Evolutionary conservation across 2,888 invertebrate genomes (phyloP), one percentile per base, ranked within the genome.

Genomic region (Tiphia femorata): DNA sequence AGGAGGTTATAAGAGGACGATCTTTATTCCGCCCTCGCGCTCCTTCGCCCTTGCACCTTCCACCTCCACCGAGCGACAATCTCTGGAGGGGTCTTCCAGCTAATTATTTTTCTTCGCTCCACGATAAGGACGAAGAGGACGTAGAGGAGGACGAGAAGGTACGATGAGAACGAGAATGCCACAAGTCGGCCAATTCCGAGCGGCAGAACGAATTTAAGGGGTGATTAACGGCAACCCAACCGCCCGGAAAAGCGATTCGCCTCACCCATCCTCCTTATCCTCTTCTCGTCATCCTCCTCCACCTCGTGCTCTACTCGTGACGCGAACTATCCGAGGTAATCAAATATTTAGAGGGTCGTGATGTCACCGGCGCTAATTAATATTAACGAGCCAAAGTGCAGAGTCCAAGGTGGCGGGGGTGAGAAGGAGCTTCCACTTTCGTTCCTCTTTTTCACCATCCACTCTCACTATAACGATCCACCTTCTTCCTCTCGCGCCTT

Each of bases 321-420:
- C 10, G n/a, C 30, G 6, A n/a, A 25, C 17, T 56, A 58, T 58
- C 50, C 41, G 29, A 41, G 56, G 29, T 66, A 57, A 70, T 74
- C 57, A 73, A 73, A 70, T 67, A 72, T 70, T 73, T 64, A 69
- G 66, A 47, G 56, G 62, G 61, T 49, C 40, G 57, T 48, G 70
- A 64, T 67, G 64, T 67, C 62, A 66, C 61, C 58, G 56, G 12
- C 63, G 57, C 64, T 63, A 69, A 75, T 71, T 72, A 64, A 69
- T 67, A 75, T 73, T 64, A 67, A 75, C 64, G 69, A 71, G 63
- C 41, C 44, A 25, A 25, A 51, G 25, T 43, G 58, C 48, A 16
- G 40, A 0, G n/a, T n/a, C n/a, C 40, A 12, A 33, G 67, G 44
- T 57, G 51, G 54, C 1, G 2, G 25, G 30, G 17, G n/a, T n/a